Percentiles rank a stretch among this genome's conserved stretches.
Evolutionary conservation across 2,797 vertebrate species (phyloP).

Genomic region (Agapornis canus): DNA sequence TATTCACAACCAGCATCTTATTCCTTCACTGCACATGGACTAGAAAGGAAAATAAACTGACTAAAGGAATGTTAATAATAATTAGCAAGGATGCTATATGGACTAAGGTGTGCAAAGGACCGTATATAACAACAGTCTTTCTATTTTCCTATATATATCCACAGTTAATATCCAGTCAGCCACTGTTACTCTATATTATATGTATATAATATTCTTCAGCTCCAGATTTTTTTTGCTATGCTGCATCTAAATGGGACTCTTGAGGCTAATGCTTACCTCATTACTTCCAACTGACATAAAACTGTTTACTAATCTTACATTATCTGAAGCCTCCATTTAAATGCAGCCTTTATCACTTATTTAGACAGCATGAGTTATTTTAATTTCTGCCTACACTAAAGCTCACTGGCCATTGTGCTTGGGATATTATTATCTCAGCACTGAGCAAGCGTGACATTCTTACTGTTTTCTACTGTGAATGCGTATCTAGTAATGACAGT

Average conservation of each 20-base stretch:
- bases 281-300: slow-evolving; percentile 76
- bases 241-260: slow-evolving; percentile 66
- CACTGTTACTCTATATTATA: slow-evolving; percentile 31
- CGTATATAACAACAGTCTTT: neutral
- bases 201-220: slow-evolving; percentile 69
- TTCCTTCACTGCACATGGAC: neutral
- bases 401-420: slow-evolving; percentile 51
- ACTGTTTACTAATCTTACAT: slow-evolving; percentile 72
- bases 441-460: neutral
- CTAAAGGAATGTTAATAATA: neutral
- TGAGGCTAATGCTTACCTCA: slow-evolving; percentile 61
- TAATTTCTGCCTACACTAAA: slow-evolving; percentile 61
- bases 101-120: neutral
- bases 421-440: slow-evolving; percentile 46
- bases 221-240: slow-evolving; percentile 52
- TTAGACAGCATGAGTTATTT: slow-evolving; percentile 72
- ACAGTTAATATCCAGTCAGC: slow-evolving; percentile 71
- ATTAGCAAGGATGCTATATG: neutral
- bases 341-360: slow-evolving; percentile 73
- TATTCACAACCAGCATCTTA: neutral
- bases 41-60: slow-evolving; percentile 1
- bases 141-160: slow-evolving; percentile 68
- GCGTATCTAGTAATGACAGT: slow-evolving; percentile 20
- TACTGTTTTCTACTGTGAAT: slow-evolving; percentile 10
- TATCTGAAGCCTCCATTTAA: slow-evolving; percentile 60